phyloP scores from a whole-genome alignment of 2,888 invertebrate species.

The Latheticus oryzae region DNA sequence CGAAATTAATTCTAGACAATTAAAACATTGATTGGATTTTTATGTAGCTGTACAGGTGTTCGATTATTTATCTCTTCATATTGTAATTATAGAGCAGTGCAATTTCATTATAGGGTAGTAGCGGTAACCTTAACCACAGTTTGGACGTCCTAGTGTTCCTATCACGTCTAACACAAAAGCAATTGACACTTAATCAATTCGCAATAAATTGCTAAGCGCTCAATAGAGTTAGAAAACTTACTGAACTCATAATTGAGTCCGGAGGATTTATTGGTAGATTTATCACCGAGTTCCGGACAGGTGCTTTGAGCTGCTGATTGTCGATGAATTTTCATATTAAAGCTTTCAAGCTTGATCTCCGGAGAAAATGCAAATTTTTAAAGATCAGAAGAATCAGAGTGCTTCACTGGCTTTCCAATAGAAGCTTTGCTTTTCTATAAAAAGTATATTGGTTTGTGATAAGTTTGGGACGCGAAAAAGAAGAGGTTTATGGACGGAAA shows the following conservation, averaged over 20 bases:
- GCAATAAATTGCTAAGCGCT: conserved; percentile 24
- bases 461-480: conserved; percentile 5
- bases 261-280: conserved; percentile 27
- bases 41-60: too few species aligned
- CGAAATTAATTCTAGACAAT: conserved; percentile 25
- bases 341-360: conserved; percentile 26
- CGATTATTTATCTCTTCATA: too few species aligned
- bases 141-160: conserved; percentile 30
- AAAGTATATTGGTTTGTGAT: conserved; percentile 23
- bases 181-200: conserved; percentile 41
- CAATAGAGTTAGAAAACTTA: conserved; percentile 32
- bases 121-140: conserved; percentile 26
- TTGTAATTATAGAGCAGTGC: too few species aligned
- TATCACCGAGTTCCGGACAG: conserved; percentile 18
- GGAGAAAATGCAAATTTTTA: conserved; percentile 24
- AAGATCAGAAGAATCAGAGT: conserved; percentile 31
- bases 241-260: conserved; percentile 25
- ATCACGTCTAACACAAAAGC: conserved; percentile 31
- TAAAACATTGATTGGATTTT: conserved; percentile 25
- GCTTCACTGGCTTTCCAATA: conserved; percentile 12
- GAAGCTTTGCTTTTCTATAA: conserved; percentile 14
- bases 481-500: conserved; percentile 4
- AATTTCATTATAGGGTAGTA: too few species aligned
- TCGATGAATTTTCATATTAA: too few species aligned
- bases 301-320: too few species aligned